A percentile compares a stretch with the other conserved stretches of the same genome.
Conservation (phyloP, 2,113 vertebrate genomes). For the Coptodon bakossiorum region DNA sequence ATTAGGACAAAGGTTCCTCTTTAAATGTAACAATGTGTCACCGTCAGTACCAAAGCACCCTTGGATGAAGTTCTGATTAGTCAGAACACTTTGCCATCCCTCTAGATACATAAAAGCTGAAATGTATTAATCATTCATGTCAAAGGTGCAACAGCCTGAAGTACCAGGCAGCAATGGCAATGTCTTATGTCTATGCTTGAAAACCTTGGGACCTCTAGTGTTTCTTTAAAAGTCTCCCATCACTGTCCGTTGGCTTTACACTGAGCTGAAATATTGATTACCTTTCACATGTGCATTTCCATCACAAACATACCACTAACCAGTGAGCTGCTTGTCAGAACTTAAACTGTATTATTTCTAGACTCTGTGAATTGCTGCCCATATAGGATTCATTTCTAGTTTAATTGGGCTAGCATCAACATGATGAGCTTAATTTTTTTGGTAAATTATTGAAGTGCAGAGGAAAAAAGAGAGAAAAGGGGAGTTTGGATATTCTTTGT, state of each 20-base stretch:
- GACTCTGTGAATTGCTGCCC: not conserved
- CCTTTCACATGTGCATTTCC: slow-evolving; percentile 1
- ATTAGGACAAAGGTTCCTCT: not conserved
- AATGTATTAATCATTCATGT: slow-evolving; percentile 34
- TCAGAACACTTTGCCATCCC: not conserved
- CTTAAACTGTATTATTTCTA: not conserved
- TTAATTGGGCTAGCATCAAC: not conserved
- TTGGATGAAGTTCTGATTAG: slow-evolving; percentile 1
- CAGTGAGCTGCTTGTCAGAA: not conserved
- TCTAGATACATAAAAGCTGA: slow-evolving; percentile 26
- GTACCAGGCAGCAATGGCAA: not conserved
- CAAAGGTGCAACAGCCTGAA: slow-evolving; percentile 14
- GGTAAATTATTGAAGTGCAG: not conserved
- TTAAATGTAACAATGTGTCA: not conserved
- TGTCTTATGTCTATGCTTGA: not conserved
- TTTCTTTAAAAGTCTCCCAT: slow-evolving; percentile 17
- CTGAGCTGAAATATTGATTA: slow-evolving; percentile 36
- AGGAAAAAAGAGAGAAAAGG: not conserved
- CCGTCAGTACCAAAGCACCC: not conserved
- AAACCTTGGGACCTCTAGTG: not conserved
- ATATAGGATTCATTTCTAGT: not conserved
- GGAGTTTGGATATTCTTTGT: not conserved
- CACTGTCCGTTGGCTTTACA: not conserved
- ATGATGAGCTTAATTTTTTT: not conserved
- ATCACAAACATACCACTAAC: not conserved